Base-by-base conservation (phyloP, 2,113 vertebrate genomes). In the Macquaria australasica region DNA sequence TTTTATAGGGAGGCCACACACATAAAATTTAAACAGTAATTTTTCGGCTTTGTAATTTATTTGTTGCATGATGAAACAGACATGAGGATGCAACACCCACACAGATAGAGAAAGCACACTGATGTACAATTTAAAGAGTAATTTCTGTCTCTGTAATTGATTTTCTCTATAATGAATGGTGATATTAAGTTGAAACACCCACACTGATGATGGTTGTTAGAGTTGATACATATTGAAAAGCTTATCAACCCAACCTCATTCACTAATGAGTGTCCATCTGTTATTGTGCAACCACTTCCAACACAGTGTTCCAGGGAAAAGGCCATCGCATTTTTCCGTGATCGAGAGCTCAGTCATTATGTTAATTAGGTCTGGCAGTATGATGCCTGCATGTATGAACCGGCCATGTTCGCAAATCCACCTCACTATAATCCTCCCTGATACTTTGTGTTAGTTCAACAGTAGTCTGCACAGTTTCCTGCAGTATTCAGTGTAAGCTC, bases 191-290 rank as follows among this genome's bases (percentile, higher is more conserved):
- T 18, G 25, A 55, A 82, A 74, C 70, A 20, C 66, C 77, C 84
- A 86, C 85, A 18, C 21, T 63, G 59, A 62, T 70, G 66, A 76
- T 18, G 53, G 62, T 48, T 63, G 70, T 79, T 74, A 16, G 43
- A 60, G 55, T 4, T 70, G 63, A 88, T 84, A 62, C 74, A 81
- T 77, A 76, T 70, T 67, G 68, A 87, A 85, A 63, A 71, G 87
- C 85, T 87, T 86, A 91, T 92, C 69, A 84, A 89, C 73, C 83
- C 51, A 84, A 73, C 63, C 84, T 92, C 88, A 88, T 92, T 89
- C 59, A 80, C 83, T 91, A 93, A 93, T 92, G 87, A 91, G 80
- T 28, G 62, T 80, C 89, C 91, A 93, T 96, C 94, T 94, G 94
- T 91, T 83, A 81, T 79, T 81, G 81, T 77, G 86, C 84, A 75